Conservation (phyloP, 2,797 vertebrate genomes). For the Psittacula echo region DNA sequence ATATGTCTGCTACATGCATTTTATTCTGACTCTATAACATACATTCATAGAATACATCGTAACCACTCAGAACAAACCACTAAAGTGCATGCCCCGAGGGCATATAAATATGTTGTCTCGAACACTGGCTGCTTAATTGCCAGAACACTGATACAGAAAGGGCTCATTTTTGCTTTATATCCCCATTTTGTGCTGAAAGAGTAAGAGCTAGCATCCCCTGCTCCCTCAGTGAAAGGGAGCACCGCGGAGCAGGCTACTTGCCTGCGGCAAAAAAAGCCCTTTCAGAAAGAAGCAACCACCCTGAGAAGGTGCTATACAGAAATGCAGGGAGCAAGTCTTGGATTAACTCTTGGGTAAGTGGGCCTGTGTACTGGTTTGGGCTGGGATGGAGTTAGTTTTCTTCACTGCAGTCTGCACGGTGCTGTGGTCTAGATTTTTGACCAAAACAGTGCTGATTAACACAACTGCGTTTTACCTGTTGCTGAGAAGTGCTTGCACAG, state of each 20-base stretch:
- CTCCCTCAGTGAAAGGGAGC: conserved; percentile 48
- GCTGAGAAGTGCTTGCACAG: not conserved
- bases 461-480: not conserved
- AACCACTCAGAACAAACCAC: conserved; percentile 59
- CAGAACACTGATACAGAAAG: conserved; percentile 61
- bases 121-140: conserved; percentile 55
- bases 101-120: conserved; percentile 43
- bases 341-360: not conserved
- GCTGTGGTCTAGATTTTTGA: not conserved
- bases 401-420: not conserved
- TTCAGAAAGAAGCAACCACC: conserved; percentile 67
- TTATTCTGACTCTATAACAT: conserved; percentile 63
- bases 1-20: conserved; percentile 62
- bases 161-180: conserved; percentile 63
- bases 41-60: conserved; percentile 68
- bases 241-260: conserved; percentile 30
- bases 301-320: conserved; percentile 65
- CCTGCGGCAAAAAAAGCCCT: conserved; percentile 63
- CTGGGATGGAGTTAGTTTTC: not conserved
- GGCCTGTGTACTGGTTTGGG: not conserved
- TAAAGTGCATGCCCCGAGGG: conserved; percentile 53
- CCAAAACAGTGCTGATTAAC: not conserved
- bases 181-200: conserved; percentile 67
- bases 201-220: conserved; percentile 63
- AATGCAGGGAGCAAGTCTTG: not conserved